Evolutionary conservation across 2,113 vertebrate species (phyloP).

Genomic region (Sebastes fasciatus): DNA sequence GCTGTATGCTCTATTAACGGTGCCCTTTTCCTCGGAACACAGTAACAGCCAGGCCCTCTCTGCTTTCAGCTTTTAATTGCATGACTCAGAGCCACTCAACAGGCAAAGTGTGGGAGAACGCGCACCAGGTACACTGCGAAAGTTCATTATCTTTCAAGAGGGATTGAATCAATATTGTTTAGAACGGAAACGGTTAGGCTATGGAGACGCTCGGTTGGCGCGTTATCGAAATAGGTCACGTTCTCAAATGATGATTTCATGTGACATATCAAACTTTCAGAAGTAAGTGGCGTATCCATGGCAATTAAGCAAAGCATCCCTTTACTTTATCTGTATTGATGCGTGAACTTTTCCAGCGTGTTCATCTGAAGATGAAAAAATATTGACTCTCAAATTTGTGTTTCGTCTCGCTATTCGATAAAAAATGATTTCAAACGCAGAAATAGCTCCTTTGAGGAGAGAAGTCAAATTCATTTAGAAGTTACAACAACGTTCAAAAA

Average conservation of each 20-base stretch:
- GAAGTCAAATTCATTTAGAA: slow-evolving; percentile 12
- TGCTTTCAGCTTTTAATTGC: slow-evolving; percentile 68
- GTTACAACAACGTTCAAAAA: slow-evolving; percentile 10
- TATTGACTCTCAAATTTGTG: slow-evolving; percentile 24
- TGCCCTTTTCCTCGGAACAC: slow-evolving; percentile 58
- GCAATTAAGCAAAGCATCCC: slow-evolving; percentile 34
- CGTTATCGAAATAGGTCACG: slow-evolving; percentile 4
- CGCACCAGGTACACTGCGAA: slow-evolving; percentile 12
- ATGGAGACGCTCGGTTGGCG: neutral
- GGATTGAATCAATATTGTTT: slow-evolving; percentile 28
- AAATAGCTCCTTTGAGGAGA: slow-evolving; percentile 17
- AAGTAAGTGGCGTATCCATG: slow-evolving; percentile 1
- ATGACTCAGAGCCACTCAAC: slow-evolving; percentile 59
- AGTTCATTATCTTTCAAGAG: slow-evolving; percentile 56
- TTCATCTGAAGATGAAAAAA: slow-evolving; percentile 10
- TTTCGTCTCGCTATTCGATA: neutral
- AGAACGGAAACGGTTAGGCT: neutral
- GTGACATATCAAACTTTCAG: slow-evolving; percentile 9
- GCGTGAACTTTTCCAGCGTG: slow-evolving; percentile 27
- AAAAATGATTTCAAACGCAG: slow-evolving; percentile 24
- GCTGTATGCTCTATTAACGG: slow-evolving; percentile 57
- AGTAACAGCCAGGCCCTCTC: slow-evolving; percentile 29
- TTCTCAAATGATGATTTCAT: slow-evolving; percentile 10
- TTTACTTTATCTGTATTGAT: slow-evolving; percentile 24
- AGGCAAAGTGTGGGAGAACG: slow-evolving; percentile 60